Evolutionary conservation across 1,140 invertebrate species (phyloP), one percentile per base, ranked within the genome.

Genomic region (Drosophila mauritiana): DNA sequence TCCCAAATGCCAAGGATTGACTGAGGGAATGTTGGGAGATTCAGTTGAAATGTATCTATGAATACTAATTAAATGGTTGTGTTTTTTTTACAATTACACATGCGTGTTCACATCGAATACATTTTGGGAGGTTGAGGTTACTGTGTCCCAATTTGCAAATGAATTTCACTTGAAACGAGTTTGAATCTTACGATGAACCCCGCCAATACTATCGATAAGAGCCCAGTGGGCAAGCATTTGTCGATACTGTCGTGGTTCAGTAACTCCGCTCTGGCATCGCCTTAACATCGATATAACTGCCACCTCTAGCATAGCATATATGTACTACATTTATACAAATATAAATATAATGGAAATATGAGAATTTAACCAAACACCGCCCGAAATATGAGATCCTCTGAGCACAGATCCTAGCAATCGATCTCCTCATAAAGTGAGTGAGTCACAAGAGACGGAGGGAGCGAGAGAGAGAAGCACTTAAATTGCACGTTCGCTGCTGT

Each of bases 1-100:
- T 79, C 37, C 82, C 82, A 5, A 45, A 82, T 48, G 65, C 61
- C 3, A 78, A 54, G 8, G 54, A 42, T n/a, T 42, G 31, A 31
- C 8, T 8, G 31, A 31, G 7, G 8, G 8, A 31, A 3, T 8
- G 7, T 8, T 1, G 31, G 7, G 27, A 8, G 27, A 8, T 31
- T 31, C 7, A 31, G 27, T 31, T 8, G 7, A 8, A 8, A 7
- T 31, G 7, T 31, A 10, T 2, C 31, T 31, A 10, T 31, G 8
- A 31, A 31, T 27, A 27, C 27, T 27, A 27, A 27, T 31, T 8
- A 31, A 31, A 31, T 31, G 27, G 27, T 31, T 27, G 27, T 7
- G 27, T 7, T 31, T 31, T 2, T 8, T 10, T 31, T 31, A 31
- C 27, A 31, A 8, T 8, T 31, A 31, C 31, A 10, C 8, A 10